Conservation (phyloP, 2,113 vertebrate species). For the Caracal caracal region DNA sequence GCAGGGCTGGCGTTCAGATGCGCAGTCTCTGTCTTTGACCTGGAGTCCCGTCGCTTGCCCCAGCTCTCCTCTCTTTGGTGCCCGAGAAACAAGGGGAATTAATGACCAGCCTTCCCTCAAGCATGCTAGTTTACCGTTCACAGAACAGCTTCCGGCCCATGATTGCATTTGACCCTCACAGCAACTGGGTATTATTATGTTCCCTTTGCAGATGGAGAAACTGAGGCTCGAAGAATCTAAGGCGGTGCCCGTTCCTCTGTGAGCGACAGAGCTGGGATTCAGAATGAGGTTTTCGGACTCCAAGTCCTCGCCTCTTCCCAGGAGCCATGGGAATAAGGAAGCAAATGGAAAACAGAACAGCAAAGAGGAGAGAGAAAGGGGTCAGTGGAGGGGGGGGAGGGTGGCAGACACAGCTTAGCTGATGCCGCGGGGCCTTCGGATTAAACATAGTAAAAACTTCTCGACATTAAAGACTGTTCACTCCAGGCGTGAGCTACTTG, state of each 20-base stretch:
- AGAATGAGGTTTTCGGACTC: not conserved
- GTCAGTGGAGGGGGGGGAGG: not conserved
- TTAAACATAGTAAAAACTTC: not conserved
- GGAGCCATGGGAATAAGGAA: not conserved
- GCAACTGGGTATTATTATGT: not conserved
- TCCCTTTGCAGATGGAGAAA: constrained; percentile 34
- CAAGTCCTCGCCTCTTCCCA: not conserved
- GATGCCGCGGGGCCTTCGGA: not conserved
- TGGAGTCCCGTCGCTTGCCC: not conserved
- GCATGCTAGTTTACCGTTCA: not conserved
- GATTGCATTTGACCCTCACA: constrained; percentile 34
- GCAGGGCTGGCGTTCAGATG: not conserved
- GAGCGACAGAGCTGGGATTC: not conserved
- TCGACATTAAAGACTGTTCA: not conserved
- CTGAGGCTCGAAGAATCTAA: not conserved
- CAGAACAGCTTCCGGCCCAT: constrained; percentile 40
- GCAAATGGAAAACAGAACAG: not conserved
- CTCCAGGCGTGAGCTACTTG: not conserved
- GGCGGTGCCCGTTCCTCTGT: not conserved
- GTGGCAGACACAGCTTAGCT: accelerated
- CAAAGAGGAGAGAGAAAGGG: not conserved
- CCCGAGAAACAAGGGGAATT: not conserved
- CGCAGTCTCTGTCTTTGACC: not conserved
- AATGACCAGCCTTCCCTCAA: not conserved
- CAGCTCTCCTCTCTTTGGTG: not conserved